Evolutionary conservation across 1,140 invertebrate genomes (phyloP).

Genomic region (Bathynomus jamesi): DNA sequence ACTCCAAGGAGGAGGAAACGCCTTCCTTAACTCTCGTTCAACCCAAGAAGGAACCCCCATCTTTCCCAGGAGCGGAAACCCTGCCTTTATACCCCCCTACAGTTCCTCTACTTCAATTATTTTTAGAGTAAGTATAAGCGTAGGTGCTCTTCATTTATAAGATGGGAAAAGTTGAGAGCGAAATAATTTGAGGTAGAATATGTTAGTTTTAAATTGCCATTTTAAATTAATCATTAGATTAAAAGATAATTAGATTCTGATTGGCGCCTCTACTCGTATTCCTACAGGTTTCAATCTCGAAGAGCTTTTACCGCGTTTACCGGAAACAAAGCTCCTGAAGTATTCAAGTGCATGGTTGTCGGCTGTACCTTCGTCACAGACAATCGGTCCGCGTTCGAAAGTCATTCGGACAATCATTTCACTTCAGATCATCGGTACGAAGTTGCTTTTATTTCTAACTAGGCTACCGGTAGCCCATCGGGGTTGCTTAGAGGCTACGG

Average conservation of each 20-base stretch:
- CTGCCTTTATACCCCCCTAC: slow-evolving; percentile 10
- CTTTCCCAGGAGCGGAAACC: not conserved
- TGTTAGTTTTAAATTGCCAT: no score
- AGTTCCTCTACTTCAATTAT: slow-evolving; percentile 6
- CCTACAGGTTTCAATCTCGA: slow-evolving; percentile 21
- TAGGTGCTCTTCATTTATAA: not conserved
- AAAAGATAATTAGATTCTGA: no score
- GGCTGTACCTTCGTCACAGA: slow-evolving; percentile 49
- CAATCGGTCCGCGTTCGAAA: slow-evolving; percentile 40
- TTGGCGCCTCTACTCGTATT: no score
- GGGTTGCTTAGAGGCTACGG: not conserved
- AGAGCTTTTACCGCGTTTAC: slow-evolving; percentile 21
- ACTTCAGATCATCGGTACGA: slow-evolving; percentile 10
- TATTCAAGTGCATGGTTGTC: slow-evolving; percentile 54
- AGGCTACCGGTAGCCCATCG: not conserved
- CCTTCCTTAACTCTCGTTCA: no score
- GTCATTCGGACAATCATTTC: slow-evolving; percentile 46
- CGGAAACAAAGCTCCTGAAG: slow-evolving; percentile 26
- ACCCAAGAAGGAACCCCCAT: not conserved
- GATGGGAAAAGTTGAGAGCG: no score
- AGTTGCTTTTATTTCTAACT: not conserved
- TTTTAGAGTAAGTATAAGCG: slow-evolving; percentile 12
- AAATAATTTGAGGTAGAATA: no score
- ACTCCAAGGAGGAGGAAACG: no score
- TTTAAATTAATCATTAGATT: no score